Evolutionary conservation across 2,113 vertebrate species (phyloP), one percentile per base, ranked within the genome.

Genomic region (Pachyramphus minor): DNA sequence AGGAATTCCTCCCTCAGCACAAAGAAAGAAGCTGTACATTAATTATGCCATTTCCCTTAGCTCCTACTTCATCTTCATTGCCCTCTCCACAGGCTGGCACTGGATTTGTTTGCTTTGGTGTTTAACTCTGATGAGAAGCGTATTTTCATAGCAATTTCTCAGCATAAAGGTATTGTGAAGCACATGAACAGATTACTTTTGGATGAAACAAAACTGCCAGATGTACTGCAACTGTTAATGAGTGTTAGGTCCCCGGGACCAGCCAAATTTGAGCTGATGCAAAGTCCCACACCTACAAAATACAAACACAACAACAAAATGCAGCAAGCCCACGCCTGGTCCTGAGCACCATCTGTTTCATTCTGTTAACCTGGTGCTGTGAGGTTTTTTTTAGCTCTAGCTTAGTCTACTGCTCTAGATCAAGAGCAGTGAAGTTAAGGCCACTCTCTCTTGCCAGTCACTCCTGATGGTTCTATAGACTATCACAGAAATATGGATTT

Each of bases 141-240:
- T 31, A 84, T 84, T 82, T 96, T 87, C 45, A 55, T 5, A 60
- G 58, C 39, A 56, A 72, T 82, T 87, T 91, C 78, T 87, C 66
- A 84, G 37, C 49, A 68, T 63, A 72, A 82, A 91, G 47, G 23
- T 63, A 84, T n/a, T 33, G 39, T 11, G 31, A 89, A 84, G 35
- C 23, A 67, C 28, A 77, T 20, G 73, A 75, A 79, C 30, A 73
- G 56, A 86, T 81, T 66, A 89, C 33, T 63, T 80, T 33, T 33
- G 60, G 73, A 94, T 73, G 49, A 94, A 94, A 83, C 49, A 85
- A 55, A 93, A 47, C 74, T 56, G 49, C 58, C 94, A 90, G 85
- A 93, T 83, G 75, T 30, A 68, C 37, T 60, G 49, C 49, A 66
- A 85, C 53, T 52, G 49, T 60, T 87, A 73, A 49, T 37, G 71